These are phyloP conservation scores for Epinotia ramella DNA, from an alignment of 2,888 invertebrate species.

Conservation along the genomic window DNA sequence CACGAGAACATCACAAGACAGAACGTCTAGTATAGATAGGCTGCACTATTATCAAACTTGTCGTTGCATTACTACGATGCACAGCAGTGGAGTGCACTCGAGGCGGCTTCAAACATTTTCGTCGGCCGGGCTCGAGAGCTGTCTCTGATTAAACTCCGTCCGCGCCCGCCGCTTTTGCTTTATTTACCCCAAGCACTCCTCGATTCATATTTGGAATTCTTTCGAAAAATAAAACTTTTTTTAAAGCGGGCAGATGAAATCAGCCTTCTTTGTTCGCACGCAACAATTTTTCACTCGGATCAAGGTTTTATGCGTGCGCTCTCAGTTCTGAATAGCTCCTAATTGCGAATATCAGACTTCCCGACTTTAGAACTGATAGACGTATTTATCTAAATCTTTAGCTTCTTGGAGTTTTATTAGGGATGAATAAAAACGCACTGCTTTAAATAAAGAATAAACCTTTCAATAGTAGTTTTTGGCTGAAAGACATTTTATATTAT, in stretches of 20 bases:
- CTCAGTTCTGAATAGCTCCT: slow-evolving; percentile 18
- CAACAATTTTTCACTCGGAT: slow-evolving; percentile 13
- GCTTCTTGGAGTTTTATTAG: neutral
- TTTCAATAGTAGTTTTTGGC: neutral
- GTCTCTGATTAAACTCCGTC: slow-evolving; percentile 73
- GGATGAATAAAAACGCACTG: neutral
- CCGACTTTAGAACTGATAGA: neutral
- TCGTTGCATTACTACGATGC: slow-evolving; percentile 32
- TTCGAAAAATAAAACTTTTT: slow-evolving; percentile 16
- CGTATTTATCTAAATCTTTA: neutral
- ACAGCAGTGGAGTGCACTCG: slow-evolving; percentile 51
- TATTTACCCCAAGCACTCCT: slow-evolving; percentile 28
- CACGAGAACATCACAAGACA: neutral
- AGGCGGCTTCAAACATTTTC: slow-evolving; percentile 70
- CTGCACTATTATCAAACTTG: slow-evolving; percentile 31
- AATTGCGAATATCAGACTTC: slow-evolving; percentile 13
- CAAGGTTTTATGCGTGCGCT: slow-evolving; percentile 4
- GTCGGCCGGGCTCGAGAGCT: slow-evolving; percentile 64
- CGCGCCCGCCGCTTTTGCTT: slow-evolving; percentile 51
- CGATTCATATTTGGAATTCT: slow-evolving; percentile 31
- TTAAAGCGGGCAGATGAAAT: slow-evolving; percentile 16
- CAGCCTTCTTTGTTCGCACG: slow-evolving; percentile 63
- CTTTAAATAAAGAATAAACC: neutral
- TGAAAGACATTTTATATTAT: slow-evolving; percentile 16
- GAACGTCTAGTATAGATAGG: slow-evolving; percentile 14